These are phyloP conservation scores for Oreochromis niloticus DNA, from an alignment of 2,113 vertebrate species.

Conservation along the genomic window DNA sequence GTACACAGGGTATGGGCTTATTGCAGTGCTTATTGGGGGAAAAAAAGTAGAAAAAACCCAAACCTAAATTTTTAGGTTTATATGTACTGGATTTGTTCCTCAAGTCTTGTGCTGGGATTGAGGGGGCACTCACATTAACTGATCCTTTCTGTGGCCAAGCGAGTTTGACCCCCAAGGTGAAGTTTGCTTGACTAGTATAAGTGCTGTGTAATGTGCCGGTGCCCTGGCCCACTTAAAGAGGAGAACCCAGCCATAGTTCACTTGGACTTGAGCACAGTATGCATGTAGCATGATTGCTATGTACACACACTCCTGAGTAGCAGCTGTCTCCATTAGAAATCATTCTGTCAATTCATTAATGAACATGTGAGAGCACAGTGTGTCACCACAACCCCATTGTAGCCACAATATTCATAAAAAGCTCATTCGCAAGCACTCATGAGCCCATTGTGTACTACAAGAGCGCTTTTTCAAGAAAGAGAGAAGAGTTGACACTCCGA, in stretches of 20 bases:
- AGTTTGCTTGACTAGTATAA: neutral
- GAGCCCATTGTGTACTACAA: neutral
- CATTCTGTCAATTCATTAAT: neutral
- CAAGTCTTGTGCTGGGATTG: neutral
- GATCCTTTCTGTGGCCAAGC: neutral
- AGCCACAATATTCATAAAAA: neutral
- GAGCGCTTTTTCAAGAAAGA: neutral
- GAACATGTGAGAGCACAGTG: neutral
- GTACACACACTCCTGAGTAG: neutral
- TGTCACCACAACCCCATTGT: neutral
- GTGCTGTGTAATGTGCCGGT: neutral
- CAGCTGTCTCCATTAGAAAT: neutral
- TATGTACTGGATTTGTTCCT: neutral
- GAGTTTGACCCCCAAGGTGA: neutral
- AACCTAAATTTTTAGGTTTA: neutral
- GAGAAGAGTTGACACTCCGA: neutral
- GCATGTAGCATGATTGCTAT: neutral
- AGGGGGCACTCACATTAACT: neutral
- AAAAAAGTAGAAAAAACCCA: fast-evolving
- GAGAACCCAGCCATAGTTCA: neutral
- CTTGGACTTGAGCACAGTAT: neutral
- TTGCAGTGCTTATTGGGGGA: neutral
- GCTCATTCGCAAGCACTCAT: neutral
- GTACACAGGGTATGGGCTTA: neutral
- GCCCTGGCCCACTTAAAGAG: neutral